Base-by-base conservation (phyloP, 2,888 invertebrate species). In the Acheta domesticus region DNA sequence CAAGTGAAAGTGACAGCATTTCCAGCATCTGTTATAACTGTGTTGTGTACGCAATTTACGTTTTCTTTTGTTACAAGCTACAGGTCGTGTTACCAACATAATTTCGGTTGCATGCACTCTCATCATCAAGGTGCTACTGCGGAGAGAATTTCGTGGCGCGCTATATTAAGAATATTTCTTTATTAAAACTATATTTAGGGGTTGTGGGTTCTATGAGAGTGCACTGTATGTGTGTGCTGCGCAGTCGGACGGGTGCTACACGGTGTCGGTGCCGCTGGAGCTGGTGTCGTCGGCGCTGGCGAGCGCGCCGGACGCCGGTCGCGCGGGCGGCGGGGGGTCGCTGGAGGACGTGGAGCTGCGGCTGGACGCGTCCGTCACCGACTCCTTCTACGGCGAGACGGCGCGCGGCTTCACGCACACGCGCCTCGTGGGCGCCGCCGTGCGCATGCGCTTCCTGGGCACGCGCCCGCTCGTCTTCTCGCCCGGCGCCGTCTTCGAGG, bases 391-490 rank as follows among this genome's bases (percentile, higher is more conserved):
- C 80, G 85, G 85, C 50, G 85, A 87, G 80, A 85, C 86, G 1
- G 83, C 87, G 79, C 83, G 84, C 12, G 90, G 84, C 2, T 88
- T 84, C 83, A 87, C 88, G 62, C 86, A 87, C 80, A 87, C 89
- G 0, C 85, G 88, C 77, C 86, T 90, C 20, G 88, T 88, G 82
- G 86, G 86, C 80, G 86, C 87, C 49, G 84, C 85, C 19, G 83
- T 89, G 20, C 85, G 85, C 79, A 84, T 90, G 4, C 84, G 85
- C 80, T 89, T 90, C 84, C 85, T 90, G 2, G 89, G 89, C 2
- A 86, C 87, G 49, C 84, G 85, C 48, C 87, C 89, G 2, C 85
- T 88, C 80, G 86, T 89, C 73, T 90, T 90, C 84, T 90, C 89
- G 83, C 90, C 90, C 12, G 87, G 88, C 78, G 86, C 89, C 83